Evolutionary conservation across 2,888 invertebrate genomes (phyloP), one percentile per base, ranked within the genome.

Genomic region (Tenthredo mesomela): DNA sequence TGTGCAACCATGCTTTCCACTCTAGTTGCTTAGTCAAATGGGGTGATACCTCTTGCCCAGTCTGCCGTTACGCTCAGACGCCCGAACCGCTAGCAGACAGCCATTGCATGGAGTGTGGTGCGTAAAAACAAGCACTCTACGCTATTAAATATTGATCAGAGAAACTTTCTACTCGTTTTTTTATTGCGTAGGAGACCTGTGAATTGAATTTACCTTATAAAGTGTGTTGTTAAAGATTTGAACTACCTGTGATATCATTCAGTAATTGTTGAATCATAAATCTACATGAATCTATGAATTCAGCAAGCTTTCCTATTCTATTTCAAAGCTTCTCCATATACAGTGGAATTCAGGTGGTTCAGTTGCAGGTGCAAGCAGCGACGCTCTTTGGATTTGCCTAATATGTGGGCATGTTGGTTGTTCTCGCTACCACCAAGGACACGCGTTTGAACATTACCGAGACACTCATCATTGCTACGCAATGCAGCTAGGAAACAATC

Each of bases 371-470:
- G 94, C 94, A 29, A 95, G 95, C 84, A 95, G 96, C 0, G 97
- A 98, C 89, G 96, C 98, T 84, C 94, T 99, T 5, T 99, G 99
- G 99, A 99, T 99, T 89, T 99, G 99, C 92, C 95, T 99, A 84
- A 98, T 99, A 87, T 99, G 99, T 93, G 99, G 99, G 0, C 97
- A 99, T 92, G 97, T 99, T 15, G 99, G 99, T 40, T 99, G 99
- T 93, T 99, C 99, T 4, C 95, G 99, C 91, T 98, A 96, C 93
- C 95, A 96, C 33, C 95, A 95, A 54, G 99, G 98, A 0, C 99
- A 99, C 94, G 99, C 99, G 0, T 98, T 98, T 73, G 97, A 98
- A 86, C 99, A 99, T 93, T 99, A 98, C 94, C 95, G 97, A 85
- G 97, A 97, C 85, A 99, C 99, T 0, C 98, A 98, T 89, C 99